Conservation (phyloP, 2,113 vertebrate species). For the Emydocephalus ijimae region DNA sequence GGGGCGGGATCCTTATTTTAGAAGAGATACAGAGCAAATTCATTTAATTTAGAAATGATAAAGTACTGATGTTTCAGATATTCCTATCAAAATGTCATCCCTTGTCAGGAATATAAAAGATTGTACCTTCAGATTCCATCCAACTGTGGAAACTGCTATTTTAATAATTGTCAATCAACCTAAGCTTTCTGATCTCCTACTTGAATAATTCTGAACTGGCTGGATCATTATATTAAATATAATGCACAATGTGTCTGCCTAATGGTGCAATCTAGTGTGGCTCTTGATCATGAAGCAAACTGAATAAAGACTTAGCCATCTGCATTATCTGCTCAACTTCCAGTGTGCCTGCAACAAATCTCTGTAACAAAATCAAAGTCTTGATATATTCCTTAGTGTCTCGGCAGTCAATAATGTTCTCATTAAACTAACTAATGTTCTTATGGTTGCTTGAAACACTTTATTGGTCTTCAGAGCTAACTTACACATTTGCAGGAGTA, state of each 20-base stretch:
- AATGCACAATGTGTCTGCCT: neutral
- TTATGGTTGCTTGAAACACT: constrained; percentile 41
- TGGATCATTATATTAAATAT: neutral
- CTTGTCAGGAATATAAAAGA: neutral
- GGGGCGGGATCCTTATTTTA: neutral
- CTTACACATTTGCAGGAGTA: constrained; percentile 45
- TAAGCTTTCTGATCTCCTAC: neutral
- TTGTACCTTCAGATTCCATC: neutral
- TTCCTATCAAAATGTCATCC: neutral
- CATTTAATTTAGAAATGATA: neutral
- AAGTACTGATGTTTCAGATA: neutral
- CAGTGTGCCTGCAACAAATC: constrained; percentile 14
- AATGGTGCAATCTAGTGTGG: neutral
- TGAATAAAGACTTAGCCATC: constrained; percentile 12
- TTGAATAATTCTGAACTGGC: neutral
- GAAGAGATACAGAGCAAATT: neutral
- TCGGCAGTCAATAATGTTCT: constrained; percentile 29
- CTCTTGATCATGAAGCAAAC: constrained; percentile 22
- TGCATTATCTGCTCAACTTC: constrained; percentile 31
- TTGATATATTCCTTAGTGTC: constrained; percentile 17
- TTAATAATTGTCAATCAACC: neutral
- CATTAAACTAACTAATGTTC: constrained; percentile 50
- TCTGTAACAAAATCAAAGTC: constrained; percentile 39
- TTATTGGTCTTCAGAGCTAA: constrained; percentile 45
- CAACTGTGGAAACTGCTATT: neutral